A percentile compares a stretch with the other conserved stretches of the same genome.
Evolutionary conservation across 1,140 invertebrate species (phyloP).

Genomic region (Coelopa frigida): DNA sequence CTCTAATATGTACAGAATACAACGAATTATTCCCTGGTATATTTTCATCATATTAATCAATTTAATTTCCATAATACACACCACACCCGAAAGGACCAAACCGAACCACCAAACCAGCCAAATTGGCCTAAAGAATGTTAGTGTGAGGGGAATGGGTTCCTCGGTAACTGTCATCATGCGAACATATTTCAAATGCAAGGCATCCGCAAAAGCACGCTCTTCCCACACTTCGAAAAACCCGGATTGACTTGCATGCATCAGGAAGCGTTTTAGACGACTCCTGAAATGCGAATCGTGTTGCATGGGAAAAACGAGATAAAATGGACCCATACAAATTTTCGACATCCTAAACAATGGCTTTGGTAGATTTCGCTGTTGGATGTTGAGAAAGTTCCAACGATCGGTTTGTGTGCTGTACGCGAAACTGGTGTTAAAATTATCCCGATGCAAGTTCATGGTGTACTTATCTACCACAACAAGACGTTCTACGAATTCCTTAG

Average conservation of each 20-base stretch:
- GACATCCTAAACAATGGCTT: slow-evolving; percentile 28
- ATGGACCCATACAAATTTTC: slow-evolving; percentile 31
- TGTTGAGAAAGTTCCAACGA: slow-evolving; percentile 22
- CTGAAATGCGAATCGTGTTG: slow-evolving; percentile 29
- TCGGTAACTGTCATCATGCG: slow-evolving; percentile 18
- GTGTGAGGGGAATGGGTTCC: slow-evolving; percentile 18
- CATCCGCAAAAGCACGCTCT: slow-evolving; percentile 27
- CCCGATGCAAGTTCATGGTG: slow-evolving; percentile 18
- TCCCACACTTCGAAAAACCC: slow-evolving; percentile 27
- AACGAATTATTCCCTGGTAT: no score
- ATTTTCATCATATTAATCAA: no score
- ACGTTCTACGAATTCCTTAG: slow-evolving; percentile 4
- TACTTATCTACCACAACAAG: background rate
- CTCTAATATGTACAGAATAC: no score
- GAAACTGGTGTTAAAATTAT: slow-evolving; percentile 23
- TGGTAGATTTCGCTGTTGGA: slow-evolving; percentile 8
- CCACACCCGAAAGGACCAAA: slow-evolving; percentile 20
- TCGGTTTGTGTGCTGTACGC: slow-evolving; percentile 29
- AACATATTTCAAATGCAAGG: slow-evolving; percentile 18
- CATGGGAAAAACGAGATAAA: slow-evolving; percentile 35
- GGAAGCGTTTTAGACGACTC: slow-evolving; percentile 22
- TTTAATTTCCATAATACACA: slow-evolving; percentile 29
- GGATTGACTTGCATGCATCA: slow-evolving; percentile 27
- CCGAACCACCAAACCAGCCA: slow-evolving; percentile 29
- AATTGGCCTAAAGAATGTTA: slow-evolving; percentile 25